Evolutionary conservation across 2,888 invertebrate species (phyloP).

Genomic region (Ennomos quercinarius): DNA sequence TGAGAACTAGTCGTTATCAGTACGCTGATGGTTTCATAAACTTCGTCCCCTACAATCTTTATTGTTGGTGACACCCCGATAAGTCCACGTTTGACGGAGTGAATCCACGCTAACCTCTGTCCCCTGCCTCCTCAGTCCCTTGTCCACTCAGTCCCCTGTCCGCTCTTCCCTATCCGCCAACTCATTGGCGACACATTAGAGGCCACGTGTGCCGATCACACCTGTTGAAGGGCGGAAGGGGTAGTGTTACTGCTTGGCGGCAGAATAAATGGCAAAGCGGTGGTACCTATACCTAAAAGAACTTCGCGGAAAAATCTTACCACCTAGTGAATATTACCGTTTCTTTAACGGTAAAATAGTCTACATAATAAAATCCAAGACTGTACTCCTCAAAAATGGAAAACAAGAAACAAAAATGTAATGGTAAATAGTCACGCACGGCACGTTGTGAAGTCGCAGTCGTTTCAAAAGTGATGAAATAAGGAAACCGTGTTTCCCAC

Average conservation of each 20-base stretch:
- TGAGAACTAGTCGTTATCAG: no score
- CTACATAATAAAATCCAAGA: no score
- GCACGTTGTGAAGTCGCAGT: no score
- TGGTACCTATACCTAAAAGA: no score
- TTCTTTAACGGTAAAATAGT: no score
- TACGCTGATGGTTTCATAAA: no score
- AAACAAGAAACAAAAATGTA: no score
- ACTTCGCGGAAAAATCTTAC: no score
- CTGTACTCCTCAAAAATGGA: no score
- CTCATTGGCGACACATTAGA: constrained; percentile 1
- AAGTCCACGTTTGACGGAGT: constrained; percentile 6
- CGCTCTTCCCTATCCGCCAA: constrained; percentile 3
- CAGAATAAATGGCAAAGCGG: no score
- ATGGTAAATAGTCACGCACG: no score
- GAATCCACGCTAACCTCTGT: neutral
- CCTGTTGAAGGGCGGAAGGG: constrained; percentile 6
- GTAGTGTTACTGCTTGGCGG: no score
- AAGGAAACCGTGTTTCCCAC: constrained; percentile 2
- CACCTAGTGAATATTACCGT: neutral
- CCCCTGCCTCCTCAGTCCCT: constrained; percentile 9
- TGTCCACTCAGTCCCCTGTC: constrained; percentile 1
- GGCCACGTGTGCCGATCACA: constrained; percentile 4
- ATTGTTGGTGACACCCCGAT: neutral
- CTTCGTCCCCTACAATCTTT: neutral
- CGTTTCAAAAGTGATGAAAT: constrained; percentile 5